A percentile compares a stretch with the other conserved stretches of the same genome.
These are phyloP conservation scores for Dromiciops gliroides DNA, from an alignment of 2,113 vertebrate genomes.

Conservation along the genomic window DNA sequence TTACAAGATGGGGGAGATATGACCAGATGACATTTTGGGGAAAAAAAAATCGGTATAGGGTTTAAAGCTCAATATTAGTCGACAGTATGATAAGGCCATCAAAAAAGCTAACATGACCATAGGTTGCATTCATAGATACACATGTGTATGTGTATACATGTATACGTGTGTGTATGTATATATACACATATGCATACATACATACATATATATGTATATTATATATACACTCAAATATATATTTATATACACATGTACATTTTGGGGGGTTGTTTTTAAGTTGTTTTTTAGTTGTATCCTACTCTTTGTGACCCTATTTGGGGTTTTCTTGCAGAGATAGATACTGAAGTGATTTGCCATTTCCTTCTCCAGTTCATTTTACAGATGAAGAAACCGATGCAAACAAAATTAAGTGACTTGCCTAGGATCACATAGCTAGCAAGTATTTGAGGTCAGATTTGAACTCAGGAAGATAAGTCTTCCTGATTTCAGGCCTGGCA, in stretches of 20 bases:
- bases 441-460: not conserved
- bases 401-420: not conserved
- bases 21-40: not conserved
- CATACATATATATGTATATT: no score
- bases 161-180: no score
- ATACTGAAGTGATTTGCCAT: not conserved
- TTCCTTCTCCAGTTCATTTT: not conserved
- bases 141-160: not conserved
- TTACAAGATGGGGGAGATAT: not conserved
- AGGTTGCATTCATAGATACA: not conserved
- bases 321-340: not conserved
- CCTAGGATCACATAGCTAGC: not conserved
- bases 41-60: not conserved
- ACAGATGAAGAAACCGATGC: not conserved
- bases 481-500: not conserved
- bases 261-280: not conserved
- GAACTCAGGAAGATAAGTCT: not conserved
- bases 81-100: not conserved
- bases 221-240: no score
- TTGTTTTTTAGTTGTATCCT: not conserved
- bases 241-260: not conserved
- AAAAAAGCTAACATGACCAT: not conserved
- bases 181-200: no score
- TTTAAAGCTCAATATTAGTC: not conserved
- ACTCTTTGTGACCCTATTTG: not conserved